Conservation (phyloP, 1,140 invertebrate genomes). For the Macrobrachium nipponense region DNA sequence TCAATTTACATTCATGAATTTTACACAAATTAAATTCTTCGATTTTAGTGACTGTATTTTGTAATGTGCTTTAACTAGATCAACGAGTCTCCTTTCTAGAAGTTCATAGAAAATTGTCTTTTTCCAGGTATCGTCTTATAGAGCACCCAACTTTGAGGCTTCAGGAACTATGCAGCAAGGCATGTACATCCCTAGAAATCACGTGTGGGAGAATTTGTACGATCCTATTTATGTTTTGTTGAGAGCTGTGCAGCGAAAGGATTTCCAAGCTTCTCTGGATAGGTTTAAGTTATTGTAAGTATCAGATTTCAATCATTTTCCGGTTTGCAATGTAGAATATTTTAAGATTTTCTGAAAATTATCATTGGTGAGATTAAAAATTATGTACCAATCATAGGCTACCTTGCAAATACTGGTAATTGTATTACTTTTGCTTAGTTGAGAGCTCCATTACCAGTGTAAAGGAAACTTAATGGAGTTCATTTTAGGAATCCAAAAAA, state of each 20-base stretch:
- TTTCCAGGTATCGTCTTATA: conserved; percentile 79
- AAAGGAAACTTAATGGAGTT: conserved; percentile 56
- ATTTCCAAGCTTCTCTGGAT: conserved; percentile 95
- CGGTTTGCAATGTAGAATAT: no score
- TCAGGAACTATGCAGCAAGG: conserved; percentile 90
- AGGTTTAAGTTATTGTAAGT: conserved; percentile 85
- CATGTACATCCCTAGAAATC: conserved; percentile 88
- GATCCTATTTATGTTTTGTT: conserved; percentile 93
- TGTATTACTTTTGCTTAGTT: no score
- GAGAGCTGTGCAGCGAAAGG: conserved; percentile 88
- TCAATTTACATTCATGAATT: no score
- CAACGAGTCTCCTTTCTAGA: neutral
- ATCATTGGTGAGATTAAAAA: conserved; percentile 85
- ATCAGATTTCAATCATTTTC: neutral
- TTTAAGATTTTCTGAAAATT: neutral
- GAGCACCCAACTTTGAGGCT: conserved; percentile 81
- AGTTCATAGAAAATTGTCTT: neutral
- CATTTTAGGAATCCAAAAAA: no score
- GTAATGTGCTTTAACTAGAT: neutral
- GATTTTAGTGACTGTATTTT: no score
- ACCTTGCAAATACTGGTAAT: no score
- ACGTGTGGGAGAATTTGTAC: conserved; percentile 92
- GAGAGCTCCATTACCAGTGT: no score
- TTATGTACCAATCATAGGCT: conserved; percentile 91
- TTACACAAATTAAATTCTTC: no score